Base-by-base conservation (phyloP, 2,888 invertebrate species). In the Tuta absoluta region DNA sequence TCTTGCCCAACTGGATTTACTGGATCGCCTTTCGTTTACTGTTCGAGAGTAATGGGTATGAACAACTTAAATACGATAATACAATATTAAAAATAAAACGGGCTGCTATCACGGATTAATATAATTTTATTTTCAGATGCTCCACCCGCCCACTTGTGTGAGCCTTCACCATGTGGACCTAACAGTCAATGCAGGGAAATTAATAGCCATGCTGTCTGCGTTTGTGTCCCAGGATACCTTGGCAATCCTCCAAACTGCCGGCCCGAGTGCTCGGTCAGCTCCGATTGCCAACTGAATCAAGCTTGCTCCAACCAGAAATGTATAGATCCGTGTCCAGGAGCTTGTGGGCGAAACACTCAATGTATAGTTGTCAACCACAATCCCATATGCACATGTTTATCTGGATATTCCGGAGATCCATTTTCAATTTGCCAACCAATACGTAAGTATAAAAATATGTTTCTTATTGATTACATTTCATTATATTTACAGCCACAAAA, bases 261-360 rank as follows among this genome's bases (percentile, higher is more conserved):
- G 58, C 96, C 96, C 0, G 96, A 96, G 85, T 96, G 96, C 81
- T 92, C 95, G 53, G 91, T 95, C 24, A 96, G 95, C 81, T 93
- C 94, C 0, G 96, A 96, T 69, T 96, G 96, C 78, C 84, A 93
- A 7, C 81, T 93, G 63, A 91, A 94, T 74, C 93, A 89, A 72
- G 95, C 96, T 60, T 97, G 97, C 80, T 93, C 95, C 11, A 94
- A 94, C 72, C 95, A 94, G 74, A 95, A 95, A 85, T 96, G 96
- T 78, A 87, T 92, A 56, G 94, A 96, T 79, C 96, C 96, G 23
- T 96, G 96, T 73, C 93, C 93, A 19, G 95, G 95, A 70, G 94
- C 94, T 49, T 95, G 96, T 80, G 96, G 95, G 28, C 87, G 92
- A 62, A 89, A 89, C 69, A 92, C 94, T 14, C 84, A 92, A 64